These are phyloP conservation scores for Gisinianus flammeolus DNA, from an alignment of 2,888 invertebrate species.

Conservation along the genomic window DNA sequence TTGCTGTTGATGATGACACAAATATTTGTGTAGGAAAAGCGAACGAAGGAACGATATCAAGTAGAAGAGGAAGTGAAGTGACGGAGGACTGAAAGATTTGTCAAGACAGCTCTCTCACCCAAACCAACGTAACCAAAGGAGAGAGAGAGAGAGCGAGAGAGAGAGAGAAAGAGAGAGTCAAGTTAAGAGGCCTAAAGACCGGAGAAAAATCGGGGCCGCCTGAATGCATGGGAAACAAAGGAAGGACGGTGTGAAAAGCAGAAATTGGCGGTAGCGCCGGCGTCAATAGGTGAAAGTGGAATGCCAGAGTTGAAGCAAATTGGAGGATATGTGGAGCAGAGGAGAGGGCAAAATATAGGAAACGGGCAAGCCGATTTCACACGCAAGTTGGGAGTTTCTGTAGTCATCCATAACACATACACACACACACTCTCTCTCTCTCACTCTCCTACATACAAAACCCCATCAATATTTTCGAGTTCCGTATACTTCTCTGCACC, in stretches of 20 bases:
- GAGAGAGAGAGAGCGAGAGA: constrained; percentile 2
- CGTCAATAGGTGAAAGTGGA: constrained; percentile 47
- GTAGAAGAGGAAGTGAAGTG: constrained; percentile 40
- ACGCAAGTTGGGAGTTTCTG: constrained; percentile 38
- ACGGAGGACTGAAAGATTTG: constrained; percentile 45
- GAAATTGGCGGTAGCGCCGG: constrained; percentile 50
- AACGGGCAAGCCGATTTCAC: constrained; percentile 38
- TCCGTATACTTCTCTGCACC: too few relatives aligned
- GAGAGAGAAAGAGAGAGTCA: background rate
- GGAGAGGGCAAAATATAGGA: constrained; percentile 40
- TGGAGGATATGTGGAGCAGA: constrained; percentile 40
- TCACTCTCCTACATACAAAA: background rate
- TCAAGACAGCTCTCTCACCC: constrained; percentile 37
- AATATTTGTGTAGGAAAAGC: constrained; percentile 28
- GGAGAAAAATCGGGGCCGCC: constrained; percentile 48
- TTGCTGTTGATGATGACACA: constrained; percentile 26
- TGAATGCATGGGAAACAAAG: constrained; percentile 50
- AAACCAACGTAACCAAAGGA: background rate
- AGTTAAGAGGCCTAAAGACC: constrained; percentile 42
- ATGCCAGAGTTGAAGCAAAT: constrained; percentile 45
- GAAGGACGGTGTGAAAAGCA: constrained; percentile 47
- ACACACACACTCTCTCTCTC: background rate
- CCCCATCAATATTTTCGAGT: too few relatives aligned
- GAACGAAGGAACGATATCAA: constrained; percentile 12
- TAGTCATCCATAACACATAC: background rate